Evolutionary conservation across 2,113 vertebrate genomes (phyloP).

Genomic region (Cromileptes altivelis): DNA sequence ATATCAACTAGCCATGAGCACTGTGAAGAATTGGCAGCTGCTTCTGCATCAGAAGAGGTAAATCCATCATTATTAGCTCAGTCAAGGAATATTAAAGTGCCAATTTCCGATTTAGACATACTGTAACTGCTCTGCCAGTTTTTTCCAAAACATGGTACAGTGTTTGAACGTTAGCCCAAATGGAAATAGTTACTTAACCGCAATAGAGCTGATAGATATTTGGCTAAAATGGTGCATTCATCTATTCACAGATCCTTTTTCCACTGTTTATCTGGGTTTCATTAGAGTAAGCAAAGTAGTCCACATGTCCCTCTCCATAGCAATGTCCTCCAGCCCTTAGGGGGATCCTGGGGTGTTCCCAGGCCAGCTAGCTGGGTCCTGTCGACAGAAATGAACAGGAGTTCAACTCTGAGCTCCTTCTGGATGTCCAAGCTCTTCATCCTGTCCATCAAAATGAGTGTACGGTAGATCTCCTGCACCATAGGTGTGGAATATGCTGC

Average conservation of each 20-base stretch:
- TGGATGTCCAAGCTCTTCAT: not conserved
- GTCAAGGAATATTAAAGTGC: not conserved
- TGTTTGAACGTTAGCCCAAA: conserved; percentile 8
- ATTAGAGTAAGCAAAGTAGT: not conserved
- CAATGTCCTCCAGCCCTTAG: not conserved
- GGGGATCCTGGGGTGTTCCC: not conserved
- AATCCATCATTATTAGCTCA: not conserved
- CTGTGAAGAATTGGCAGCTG: not conserved
- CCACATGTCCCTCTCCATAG: not conserved
- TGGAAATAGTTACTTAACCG: conserved; percentile 20
- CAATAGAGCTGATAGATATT: not conserved
- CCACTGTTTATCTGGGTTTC: not conserved
- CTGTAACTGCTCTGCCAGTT: not conserved
- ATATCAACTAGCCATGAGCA: conserved; percentile 1
- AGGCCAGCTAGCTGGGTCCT: not conserved
- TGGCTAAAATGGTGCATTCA: not conserved
- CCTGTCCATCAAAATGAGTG: not conserved
- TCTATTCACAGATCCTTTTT: conserved; percentile 2
- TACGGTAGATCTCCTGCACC: not conserved
- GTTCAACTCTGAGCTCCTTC: not conserved
- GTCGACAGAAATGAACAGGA: not conserved
- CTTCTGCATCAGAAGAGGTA: not conserved
- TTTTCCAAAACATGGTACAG: not conserved
- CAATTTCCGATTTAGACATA: not conserved
- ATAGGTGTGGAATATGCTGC: not conserved